Evolutionary conservation across 1,140 invertebrate genomes (phyloP).

Genomic region (Drosophila repletoides): DNA sequence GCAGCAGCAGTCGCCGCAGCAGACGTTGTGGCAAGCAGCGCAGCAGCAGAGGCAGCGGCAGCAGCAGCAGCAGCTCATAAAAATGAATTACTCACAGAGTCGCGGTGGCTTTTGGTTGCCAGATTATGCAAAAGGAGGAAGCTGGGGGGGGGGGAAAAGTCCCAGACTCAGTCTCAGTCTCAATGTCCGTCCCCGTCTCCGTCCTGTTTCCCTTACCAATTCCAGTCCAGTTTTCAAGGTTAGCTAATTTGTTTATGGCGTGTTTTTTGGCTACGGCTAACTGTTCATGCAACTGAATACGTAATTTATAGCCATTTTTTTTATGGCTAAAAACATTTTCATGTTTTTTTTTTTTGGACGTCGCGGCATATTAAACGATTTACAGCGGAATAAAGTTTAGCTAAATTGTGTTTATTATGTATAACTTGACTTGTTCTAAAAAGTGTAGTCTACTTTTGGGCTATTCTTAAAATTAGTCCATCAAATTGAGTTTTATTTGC

Average conservation of each 20-base stretch:
- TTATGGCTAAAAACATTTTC: constrained; percentile 1
- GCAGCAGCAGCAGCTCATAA: constrained; percentile 61
- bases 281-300: constrained; percentile 32
- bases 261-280: constrained; percentile 8
- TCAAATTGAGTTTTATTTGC: too few species aligned
- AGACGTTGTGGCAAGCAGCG: constrained; percentile 52
- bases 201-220: too few species aligned
- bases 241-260: constrained; percentile 48
- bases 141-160: not conserved
- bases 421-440: not conserved
- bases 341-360: not conserved
- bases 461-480: too few species aligned
- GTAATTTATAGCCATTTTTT: constrained; percentile 33
- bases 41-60: not conserved
- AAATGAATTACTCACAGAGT: constrained; percentile 64
- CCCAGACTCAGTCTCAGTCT: too few species aligned
- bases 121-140: too few species aligned
- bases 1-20: constrained; percentile 43
- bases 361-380: constrained; percentile 21
- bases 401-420: not conserved
- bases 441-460: too few species aligned
- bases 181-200: too few species aligned
- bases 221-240: constrained; percentile 25
- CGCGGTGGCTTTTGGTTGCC: too few species aligned
- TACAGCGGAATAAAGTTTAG: not conserved